Evolutionary conservation across 1,140 invertebrate genomes (phyloP).

Genomic region (Microplitis mediator): DNA sequence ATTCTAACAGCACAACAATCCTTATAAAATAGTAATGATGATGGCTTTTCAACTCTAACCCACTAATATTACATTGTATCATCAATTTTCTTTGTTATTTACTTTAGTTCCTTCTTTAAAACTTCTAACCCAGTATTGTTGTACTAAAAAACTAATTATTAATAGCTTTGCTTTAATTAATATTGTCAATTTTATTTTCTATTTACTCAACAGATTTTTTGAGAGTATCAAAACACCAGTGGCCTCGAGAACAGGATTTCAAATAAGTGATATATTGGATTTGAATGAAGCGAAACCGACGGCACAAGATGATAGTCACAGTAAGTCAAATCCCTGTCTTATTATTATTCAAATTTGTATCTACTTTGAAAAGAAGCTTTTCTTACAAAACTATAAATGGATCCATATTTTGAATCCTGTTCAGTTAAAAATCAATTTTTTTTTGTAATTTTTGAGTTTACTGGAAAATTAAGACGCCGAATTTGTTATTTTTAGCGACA

Average conservation of each 20-base stretch:
- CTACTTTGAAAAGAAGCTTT: neutral
- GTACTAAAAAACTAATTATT: neutral
- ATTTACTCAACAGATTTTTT: conserved; percentile 57
- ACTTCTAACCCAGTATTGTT: neutral
- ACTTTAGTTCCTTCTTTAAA: too few relatives aligned
- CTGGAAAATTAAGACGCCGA: too few relatives aligned
- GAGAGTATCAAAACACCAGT: conserved; percentile 64
- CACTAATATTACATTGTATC: neutral
- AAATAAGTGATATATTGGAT: conserved; percentile 78
- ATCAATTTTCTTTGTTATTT: neutral
- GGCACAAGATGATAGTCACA: conserved; percentile 47
- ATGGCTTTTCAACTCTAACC: neutral
- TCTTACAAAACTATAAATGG: too few relatives aligned
- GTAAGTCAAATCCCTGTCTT: conserved; percentile 37
- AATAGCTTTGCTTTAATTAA: conserved; percentile 5
- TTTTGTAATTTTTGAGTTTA: neutral
- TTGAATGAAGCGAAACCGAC: conserved; percentile 63
- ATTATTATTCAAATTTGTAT: neutral
- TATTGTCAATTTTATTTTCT: neutral
- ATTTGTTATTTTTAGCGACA: neutral
- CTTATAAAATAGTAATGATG: too few relatives aligned
- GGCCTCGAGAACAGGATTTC: conserved; percentile 66
- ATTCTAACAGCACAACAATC: too few relatives aligned
- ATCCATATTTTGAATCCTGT: too few relatives aligned
- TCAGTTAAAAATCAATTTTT: neutral